Base-by-base conservation (phyloP, 2,113 vertebrate genomes). In the Papio anubis region DNA sequence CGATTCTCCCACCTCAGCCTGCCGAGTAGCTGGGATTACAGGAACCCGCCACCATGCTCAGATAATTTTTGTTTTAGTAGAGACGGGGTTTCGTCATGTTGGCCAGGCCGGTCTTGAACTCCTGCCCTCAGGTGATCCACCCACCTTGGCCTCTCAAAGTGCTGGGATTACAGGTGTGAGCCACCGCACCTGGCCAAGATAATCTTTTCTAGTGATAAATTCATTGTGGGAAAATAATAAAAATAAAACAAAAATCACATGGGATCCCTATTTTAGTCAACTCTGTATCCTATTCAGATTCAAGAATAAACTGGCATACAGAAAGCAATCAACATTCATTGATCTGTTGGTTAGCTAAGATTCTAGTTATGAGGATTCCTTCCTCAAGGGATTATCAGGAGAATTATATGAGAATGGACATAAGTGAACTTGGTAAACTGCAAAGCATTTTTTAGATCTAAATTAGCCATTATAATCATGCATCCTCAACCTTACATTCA, bases 161-260 rank as follows among this genome's bases (percentile, higher is more conserved):
- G 61, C 61, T 64, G 12, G 61, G 61, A 64, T 64, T 64, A 64
- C 61, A 64, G 61, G 61, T 30, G 12, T 64, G 27, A 64, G 61
- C 61, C 61, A 64, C 27, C 12, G 2, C 12, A 1, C 12, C 61
- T 0, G 30, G 61, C 27, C 61, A 78, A 13, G 30, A 75, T 72
- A 52, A 76, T 88, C 21, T 55, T 93, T 84, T 88, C 87, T 96
- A 64, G 91, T 55, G 30, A 85, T 48, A 85, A 90, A 75, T 75
- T 79, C 43, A 76, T 82, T 57, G 43, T 23, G 32, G 35, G 16
- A 72, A 89, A 85, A 78, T 48, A 68, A 94, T 32, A 61, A 88
- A 78, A 96, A 76, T 66, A 88, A 61, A 78, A 52, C 8, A 52
- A 78, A 87, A 73, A 55, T 55, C 32, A 21, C 38, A 48, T 21